These are phyloP conservation scores for Falco punctatus DNA, from an alignment of 2,113 vertebrate genomes.

Conservation along the genomic window DNA sequence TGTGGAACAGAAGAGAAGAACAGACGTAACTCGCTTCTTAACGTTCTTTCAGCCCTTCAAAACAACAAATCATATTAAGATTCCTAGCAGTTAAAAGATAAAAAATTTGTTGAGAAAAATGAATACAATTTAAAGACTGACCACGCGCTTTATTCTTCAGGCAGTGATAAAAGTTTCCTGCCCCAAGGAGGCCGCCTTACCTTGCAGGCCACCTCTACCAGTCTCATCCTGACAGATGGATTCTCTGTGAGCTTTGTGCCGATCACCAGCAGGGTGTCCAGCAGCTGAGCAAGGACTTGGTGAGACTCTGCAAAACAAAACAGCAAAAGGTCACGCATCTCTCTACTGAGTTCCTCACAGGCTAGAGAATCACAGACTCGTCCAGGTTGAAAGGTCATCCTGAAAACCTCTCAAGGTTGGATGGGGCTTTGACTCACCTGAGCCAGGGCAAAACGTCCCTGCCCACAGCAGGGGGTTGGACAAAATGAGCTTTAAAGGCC, in stretches of 20 bases:
- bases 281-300: constrained; percentile 93
- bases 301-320: constrained; percentile 86
- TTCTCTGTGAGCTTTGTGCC: constrained; percentile 88
- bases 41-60: not conserved
- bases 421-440: no score
- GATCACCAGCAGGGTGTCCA: constrained; percentile 91
- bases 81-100: not conserved
- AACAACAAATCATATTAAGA: not conserved
- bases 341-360: not conserved
- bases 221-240: constrained; percentile 78
- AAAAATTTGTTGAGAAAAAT: not conserved
- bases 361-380: not conserved
- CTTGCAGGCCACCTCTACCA: constrained; percentile 94
- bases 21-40: not conserved
- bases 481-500: not conserved
- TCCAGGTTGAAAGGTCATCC: not conserved
- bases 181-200: constrained; percentile 54
- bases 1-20: not conserved
- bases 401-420: not conserved
- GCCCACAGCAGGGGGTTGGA: no score
- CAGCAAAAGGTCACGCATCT: not conserved
- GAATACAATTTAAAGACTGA: not conserved
- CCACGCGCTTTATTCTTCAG: not conserved
- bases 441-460: no score
- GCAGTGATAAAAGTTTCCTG: not conserved